Base-by-base conservation (phyloP, 2,797 vertebrate genomes). In the Peromyscus attwateri region DNA sequence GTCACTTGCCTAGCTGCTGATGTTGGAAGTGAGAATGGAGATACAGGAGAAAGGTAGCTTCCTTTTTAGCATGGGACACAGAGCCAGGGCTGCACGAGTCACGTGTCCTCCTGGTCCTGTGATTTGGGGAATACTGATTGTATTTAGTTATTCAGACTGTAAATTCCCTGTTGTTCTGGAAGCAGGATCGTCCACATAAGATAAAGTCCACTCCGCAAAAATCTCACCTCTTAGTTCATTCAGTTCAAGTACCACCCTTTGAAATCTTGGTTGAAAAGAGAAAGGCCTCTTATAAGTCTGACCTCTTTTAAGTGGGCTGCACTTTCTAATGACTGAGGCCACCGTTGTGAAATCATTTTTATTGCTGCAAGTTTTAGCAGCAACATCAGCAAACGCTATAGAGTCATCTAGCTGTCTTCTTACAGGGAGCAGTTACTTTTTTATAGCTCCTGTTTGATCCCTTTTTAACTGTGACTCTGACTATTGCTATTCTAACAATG, bases 1-100 rank as follows among this genome's bases (percentile, higher is more conserved):
- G 68, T 93, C 49, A 62, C 94, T 87, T 87, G 3, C 88, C 70
- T 92, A 89, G 52, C 29, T 68, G 49, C 12, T 94, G 29, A 87
- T 66, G 85, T 83, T 83, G 62, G 66, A 89, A 91, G 14, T 91
- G 49, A 96, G 66, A 89, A 25, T 13, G 31, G 52, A 73, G 60
- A 85, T 57, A 62, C 9, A 12, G 23, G 49, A 43, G 9, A 27
- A 87, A 64, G 87, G 14, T 25, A 2, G 23, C n/a, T 76, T 87
- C 19, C 52, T 4, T 1, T 31, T 81, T 60, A 0, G 62, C 23
- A 0, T 62, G 40, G 73, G 23, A 46, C 79, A 71, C 91, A 75
- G 23, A 88, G 16, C 23, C 34, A 85, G 31, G 43, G 1, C 52
- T 68, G 4, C 52, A 6, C 79, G 68, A 40, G 11, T 62, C 25